These are phyloP conservation scores for Troides helena DNA, from an alignment of 2,888 invertebrate species.

Conservation along the genomic window DNA sequence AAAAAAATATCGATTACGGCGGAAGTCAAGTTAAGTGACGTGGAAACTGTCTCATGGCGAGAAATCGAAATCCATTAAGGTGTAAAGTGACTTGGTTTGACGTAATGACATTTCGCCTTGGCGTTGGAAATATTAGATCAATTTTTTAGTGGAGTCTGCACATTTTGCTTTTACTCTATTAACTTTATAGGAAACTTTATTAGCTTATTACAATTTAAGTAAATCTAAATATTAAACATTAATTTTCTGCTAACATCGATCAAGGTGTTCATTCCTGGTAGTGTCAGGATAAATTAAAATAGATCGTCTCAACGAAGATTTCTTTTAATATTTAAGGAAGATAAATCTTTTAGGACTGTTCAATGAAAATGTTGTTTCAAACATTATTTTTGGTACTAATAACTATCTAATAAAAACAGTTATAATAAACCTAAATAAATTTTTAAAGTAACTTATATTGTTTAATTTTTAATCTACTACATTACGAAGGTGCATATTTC, in stretches of 20 bases:
- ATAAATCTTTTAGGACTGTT: neutral
- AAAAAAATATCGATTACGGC: conserved; percentile 73
- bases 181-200: neutral
- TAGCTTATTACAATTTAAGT: neutral
- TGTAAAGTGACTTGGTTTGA: conserved; percentile 65
- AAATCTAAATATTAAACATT: neutral
- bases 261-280: conserved; percentile 16
- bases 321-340: neutral
- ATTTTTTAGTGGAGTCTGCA: conserved; percentile 32
- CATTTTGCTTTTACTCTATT: conserved; percentile 21
- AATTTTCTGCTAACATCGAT: neutral
- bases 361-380: neutral
- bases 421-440: too few relatives aligned
- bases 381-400: neutral
- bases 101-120: conserved; percentile 49
- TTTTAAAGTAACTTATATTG: too few relatives aligned
- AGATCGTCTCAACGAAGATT: neutral
- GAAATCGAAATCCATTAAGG: conserved; percentile 67
- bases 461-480: neutral
- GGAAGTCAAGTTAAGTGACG: conserved; percentile 73
- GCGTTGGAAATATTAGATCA: conserved; percentile 41
- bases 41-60: conserved; percentile 72
- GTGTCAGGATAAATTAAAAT: conserved; percentile 1
- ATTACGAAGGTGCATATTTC: conserved; percentile 24
- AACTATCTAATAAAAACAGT: too few relatives aligned